A percentile compares a stretch with the other conserved stretches of the same genome.
Conservation (phyloP, 2,888 invertebrate species). For the Nasonia oneida region DNA sequence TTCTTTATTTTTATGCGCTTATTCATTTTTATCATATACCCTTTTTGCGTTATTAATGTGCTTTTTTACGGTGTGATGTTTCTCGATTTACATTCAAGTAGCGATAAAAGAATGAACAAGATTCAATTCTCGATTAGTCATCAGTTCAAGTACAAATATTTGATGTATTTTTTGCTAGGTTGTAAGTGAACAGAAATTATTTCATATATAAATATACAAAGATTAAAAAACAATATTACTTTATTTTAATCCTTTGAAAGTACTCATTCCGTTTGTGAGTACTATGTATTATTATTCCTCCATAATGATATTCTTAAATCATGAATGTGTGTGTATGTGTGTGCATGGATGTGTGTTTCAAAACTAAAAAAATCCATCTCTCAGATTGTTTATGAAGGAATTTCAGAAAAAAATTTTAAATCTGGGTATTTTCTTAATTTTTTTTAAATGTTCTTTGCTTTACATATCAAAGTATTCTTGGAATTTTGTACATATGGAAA, state of each 20-base stretch:
- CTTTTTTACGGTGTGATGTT: slow-evolving; percentile 60
- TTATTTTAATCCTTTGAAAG: slow-evolving; percentile 57
- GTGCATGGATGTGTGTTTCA: background rate
- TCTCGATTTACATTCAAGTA: slow-evolving; percentile 61
- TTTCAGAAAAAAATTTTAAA: background rate
- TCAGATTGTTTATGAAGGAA: background rate
- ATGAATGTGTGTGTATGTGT: background rate
- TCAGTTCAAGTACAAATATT: slow-evolving; percentile 92
- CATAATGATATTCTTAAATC: slow-evolving; percentile 3
- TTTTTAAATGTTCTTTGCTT: slow-evolving; percentile 73
- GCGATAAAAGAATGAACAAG: slow-evolving; percentile 52
- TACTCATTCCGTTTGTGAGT: slow-evolving; percentile 68
- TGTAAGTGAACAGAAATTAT: slow-evolving; percentile 70
- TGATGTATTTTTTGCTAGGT: slow-evolving; percentile 80
- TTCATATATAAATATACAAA: slow-evolving; percentile 49
- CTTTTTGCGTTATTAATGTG: slow-evolving; percentile 56
- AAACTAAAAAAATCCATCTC: background rate
- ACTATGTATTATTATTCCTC: slow-evolving; percentile 49
- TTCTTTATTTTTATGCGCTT: slow-evolving; percentile 62
- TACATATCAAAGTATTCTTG: slow-evolving; percentile 72
- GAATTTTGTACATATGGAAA: slow-evolving; percentile 40
- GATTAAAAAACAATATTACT: slow-evolving; percentile 47
- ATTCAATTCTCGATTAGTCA: slow-evolving; percentile 85
- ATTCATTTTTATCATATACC: slow-evolving; percentile 54
- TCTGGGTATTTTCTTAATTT: slow-evolving; percentile 20